Evolutionary conservation across 2,888 invertebrate genomes (phyloP).

Genomic region (Artemia sinica): DNA sequence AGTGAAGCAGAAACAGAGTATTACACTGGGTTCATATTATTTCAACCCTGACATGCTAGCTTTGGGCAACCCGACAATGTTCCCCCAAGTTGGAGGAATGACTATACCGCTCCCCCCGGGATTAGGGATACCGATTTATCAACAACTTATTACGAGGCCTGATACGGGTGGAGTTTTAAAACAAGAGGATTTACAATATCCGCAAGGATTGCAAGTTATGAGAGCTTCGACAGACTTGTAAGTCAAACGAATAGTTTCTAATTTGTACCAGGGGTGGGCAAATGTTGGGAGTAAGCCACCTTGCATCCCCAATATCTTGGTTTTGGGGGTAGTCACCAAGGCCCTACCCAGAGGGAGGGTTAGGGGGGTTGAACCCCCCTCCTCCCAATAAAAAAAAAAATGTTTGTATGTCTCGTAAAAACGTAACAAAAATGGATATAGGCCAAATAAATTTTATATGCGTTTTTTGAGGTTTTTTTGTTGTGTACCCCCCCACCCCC

Average conservation of each 20-base stretch:
- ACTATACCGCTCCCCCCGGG: neutral
- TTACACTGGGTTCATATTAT: slow-evolving; percentile 1
- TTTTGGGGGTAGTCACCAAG: too few relatives aligned
- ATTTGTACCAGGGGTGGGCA: too few relatives aligned
- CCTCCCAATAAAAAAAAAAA: too few relatives aligned
- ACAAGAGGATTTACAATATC: slow-evolving; percentile 9
- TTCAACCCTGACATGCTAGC: slow-evolving; percentile 1
- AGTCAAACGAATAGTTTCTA: neutral
- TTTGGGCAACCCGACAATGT: slow-evolving; percentile 1
- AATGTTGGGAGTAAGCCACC: too few relatives aligned
- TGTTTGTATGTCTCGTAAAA: too few relatives aligned
- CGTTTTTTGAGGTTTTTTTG: too few relatives aligned
- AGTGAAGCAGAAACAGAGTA: neutral
- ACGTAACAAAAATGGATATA: too few relatives aligned
- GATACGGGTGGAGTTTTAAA: slow-evolving; percentile 2
- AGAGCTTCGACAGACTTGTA: neutral
- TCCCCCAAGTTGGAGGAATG: neutral
- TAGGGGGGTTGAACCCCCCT: too few relatives aligned
- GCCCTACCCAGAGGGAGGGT: too few relatives aligned
- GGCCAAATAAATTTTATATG: too few relatives aligned
- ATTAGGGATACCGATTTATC: slow-evolving; percentile 5
- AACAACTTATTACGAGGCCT: neutral
- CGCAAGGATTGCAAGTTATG: neutral
- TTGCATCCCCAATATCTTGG: too few relatives aligned
- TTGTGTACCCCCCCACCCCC: too few relatives aligned